These are phyloP conservation scores for Carterocephalus palaemon DNA, from an alignment of 2,888 invertebrate species.

Conservation along the genomic window DNA sequence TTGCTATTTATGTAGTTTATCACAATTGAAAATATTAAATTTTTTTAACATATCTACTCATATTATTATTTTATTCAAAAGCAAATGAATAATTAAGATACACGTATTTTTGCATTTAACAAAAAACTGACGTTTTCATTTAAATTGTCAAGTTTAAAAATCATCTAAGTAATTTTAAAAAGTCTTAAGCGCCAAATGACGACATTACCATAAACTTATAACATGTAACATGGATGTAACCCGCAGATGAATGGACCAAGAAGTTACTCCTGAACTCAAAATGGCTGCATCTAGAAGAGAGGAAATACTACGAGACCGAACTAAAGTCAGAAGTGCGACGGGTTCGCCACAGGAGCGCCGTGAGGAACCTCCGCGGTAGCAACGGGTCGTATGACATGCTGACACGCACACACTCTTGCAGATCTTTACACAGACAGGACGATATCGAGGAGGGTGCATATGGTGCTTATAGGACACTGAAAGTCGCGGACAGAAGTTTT, in stretches of 20 bases:
- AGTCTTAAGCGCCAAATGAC: too few relatives aligned
- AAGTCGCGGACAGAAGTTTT: conserved; percentile 48
- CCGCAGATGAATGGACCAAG: conserved; percentile 84
- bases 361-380: conserved; percentile 46
- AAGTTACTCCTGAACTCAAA: conserved; percentile 82
- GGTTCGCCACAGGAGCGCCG: conserved; percentile 51
- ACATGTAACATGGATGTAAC: too few relatives aligned
- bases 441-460: conserved; percentile 60
- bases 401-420: conserved; percentile 63
- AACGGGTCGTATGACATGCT: conserved; percentile 65
- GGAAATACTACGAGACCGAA: conserved; percentile 64
- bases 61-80: too few relatives aligned
- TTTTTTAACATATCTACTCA: too few relatives aligned
- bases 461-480: conserved; percentile 65
- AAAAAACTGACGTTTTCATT: too few relatives aligned
- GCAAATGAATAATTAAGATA: too few relatives aligned
- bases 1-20: too few relatives aligned
- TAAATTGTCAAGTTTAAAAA: too few relatives aligned
- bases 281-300: conserved; percentile 85
- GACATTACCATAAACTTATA: too few relatives aligned
- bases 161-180: too few relatives aligned
- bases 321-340: conserved; percentile 53
- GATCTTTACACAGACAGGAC: conserved; percentile 53
- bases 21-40: too few relatives aligned
- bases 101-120: too few relatives aligned